These are phyloP conservation scores for Drosophila pullipes DNA, from an alignment of 2,888 invertebrate species.

Conservation along the genomic window DNA sequence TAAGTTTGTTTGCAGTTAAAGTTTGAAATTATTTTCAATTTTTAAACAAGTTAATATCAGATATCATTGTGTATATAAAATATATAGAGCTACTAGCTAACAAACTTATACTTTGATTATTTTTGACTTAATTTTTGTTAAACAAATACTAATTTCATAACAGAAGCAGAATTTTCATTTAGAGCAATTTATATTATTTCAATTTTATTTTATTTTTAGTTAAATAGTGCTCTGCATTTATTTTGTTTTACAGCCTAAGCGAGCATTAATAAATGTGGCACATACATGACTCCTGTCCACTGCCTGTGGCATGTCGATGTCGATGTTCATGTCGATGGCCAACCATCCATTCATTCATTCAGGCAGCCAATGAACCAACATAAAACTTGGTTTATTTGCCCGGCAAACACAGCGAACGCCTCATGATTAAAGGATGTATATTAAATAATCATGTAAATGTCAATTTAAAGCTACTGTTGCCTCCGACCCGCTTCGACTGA, in stretches of 20 bases:
- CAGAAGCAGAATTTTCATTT: neutral
- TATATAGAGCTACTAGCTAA: no score
- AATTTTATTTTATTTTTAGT: neutral
- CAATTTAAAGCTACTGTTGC: slow-evolving; percentile 74
- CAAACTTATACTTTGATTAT: neutral
- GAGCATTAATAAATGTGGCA: slow-evolving; percentile 2
- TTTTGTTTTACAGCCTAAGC: neutral
- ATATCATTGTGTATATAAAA: neutral
- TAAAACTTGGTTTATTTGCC: slow-evolving; percentile 52
- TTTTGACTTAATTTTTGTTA: neutral
- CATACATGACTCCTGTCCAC: neutral
- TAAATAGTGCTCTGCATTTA: neutral
- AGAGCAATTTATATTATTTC: no score
- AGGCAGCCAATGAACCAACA: slow-evolving; percentile 47
- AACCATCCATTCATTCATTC: slow-evolving; percentile 20
- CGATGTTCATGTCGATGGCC: slow-evolving; percentile 21
- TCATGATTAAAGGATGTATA: slow-evolving; percentile 79
- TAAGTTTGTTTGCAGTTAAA: neutral
- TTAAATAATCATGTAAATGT: slow-evolving; percentile 82
- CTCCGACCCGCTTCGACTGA: slow-evolving; percentile 20
- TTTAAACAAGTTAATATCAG: neutral
- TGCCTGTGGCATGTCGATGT: neutral
- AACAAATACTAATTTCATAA: neutral
- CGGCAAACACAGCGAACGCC: slow-evolving; percentile 33
- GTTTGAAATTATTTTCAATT: neutral